A percentile compares a stretch with the other conserved stretches of the same genome.
Evolutionary conservation across 2,113 vertebrate genomes (phyloP).

Genomic region (Cyanistes caeruleus): DNA sequence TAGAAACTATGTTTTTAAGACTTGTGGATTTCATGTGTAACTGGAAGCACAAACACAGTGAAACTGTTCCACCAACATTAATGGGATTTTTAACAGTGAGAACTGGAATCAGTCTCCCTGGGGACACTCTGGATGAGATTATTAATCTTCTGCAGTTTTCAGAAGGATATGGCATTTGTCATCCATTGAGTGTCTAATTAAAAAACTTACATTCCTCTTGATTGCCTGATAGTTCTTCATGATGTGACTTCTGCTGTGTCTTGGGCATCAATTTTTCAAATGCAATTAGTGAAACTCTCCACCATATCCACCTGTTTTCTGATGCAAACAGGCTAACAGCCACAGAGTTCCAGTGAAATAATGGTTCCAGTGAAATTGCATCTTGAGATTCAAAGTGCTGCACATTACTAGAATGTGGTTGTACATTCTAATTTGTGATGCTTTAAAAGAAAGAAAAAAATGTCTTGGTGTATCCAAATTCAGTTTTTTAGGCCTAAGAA

Average conservation of each 20-base stretch:
- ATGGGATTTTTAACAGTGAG: not conserved
- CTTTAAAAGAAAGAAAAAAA: not conserved
- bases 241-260: not conserved
- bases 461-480: not conserved
- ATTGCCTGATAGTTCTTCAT: not conserved
- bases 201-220: not conserved
- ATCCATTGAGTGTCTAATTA: not conserved
- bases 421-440: not conserved
- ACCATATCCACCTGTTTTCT: not conserved
- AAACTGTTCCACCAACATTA: not conserved
- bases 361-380: not conserved
- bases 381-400: not conserved
- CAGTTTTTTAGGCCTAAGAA: not conserved
- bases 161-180: not conserved
- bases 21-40: not conserved
- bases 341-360: not conserved
- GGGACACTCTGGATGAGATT: not conserved
- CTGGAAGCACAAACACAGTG: not conserved
- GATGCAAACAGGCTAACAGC: not conserved
- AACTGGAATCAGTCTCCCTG: not conserved
- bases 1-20: not conserved
- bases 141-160: not conserved
- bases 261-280: not conserved
- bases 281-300: not conserved
- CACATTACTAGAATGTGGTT: not conserved